phyloP scores from a whole-genome alignment of 2,113 vertebrate species.

The Oreotrochilus melanogaster region DNA sequence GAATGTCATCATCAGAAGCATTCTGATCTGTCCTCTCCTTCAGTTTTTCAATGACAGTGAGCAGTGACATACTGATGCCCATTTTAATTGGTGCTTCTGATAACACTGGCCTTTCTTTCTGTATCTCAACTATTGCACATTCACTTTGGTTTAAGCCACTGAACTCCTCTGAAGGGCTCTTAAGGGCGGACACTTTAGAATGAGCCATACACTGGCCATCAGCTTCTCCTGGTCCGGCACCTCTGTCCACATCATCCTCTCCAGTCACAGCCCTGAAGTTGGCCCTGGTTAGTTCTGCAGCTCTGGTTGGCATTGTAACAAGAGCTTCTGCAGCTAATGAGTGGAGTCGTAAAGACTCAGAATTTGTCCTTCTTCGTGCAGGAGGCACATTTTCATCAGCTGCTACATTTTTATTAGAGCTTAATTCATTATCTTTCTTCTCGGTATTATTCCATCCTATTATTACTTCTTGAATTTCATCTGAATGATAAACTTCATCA shows the following conservation, averaged over 20 bases:
- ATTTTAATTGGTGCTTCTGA: conserved; percentile 87
- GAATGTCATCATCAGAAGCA: conserved; percentile 93
- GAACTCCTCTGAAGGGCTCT: conserved; percentile 64
- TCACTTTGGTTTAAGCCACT: conserved; percentile 73
- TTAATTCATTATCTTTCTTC: conserved; percentile 72
- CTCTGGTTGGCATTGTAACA: conserved; percentile 94
- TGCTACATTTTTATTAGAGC: conserved; percentile 34
- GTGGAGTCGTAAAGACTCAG: conserved; percentile 92
- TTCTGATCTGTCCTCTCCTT: conserved; percentile 96
- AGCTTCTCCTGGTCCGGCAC: conserved; percentile 74
- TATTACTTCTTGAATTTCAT: conserved; percentile 79
- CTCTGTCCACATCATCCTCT: conserved; percentile 66
- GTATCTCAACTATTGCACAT: conserved; percentile 78
- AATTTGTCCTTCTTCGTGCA: conserved; percentile 91
- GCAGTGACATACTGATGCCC: conserved; percentile 94
- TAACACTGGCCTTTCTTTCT: conserved; percentile 78
- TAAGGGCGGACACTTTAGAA: conserved; percentile 72
- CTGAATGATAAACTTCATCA: conserved; percentile 51
- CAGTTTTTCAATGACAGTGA: conserved; percentile 95
- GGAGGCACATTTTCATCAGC: conserved; percentile 91
- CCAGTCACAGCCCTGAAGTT: conserved; percentile 70
- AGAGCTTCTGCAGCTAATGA: conserved; percentile 95
- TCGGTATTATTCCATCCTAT: conserved; percentile 79
- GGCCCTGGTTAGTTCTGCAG: conserved; percentile 82
- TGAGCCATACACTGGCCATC: conserved; percentile 50